Evolutionary conservation across 2,113 vertebrate species (phyloP).

Genomic region (Hippocampus barbouri): DNA sequence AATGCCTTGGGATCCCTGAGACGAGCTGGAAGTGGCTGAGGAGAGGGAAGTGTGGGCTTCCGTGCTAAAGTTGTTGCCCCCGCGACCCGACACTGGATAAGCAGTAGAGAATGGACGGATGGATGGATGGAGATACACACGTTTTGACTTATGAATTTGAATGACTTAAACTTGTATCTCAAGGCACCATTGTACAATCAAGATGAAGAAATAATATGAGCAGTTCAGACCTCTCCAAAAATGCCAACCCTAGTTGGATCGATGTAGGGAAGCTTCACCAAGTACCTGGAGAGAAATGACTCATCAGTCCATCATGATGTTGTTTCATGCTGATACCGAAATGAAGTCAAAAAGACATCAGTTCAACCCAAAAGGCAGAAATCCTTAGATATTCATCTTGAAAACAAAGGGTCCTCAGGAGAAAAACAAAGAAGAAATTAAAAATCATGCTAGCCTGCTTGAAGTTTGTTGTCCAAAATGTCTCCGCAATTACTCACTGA

Average conservation of each 20-base stretch:
- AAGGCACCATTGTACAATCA: not conserved
- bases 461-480: no score
- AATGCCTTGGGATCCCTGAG: no score
- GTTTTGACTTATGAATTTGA: no score
- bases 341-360: not conserved
- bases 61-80: no score
- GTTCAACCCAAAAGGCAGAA: not conserved
- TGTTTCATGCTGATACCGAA: not conserved
- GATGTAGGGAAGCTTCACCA: conserved; percentile 56
- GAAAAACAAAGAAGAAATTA: no score
- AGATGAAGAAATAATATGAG: not conserved
- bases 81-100: no score
- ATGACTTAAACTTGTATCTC: no score
- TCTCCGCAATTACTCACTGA: not conserved
- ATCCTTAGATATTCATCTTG: not conserved
- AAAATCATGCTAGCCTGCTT: no score
- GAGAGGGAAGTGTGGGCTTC: no score
- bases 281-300: conserved; percentile 39
- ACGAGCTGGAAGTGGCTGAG: no score
- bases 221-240: conserved; percentile 60
- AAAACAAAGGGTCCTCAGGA: not conserved
- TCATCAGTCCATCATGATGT: not conserved
- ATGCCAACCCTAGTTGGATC: conserved; percentile 58
- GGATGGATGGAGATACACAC: no score
- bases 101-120: no score